Base-by-base conservation (phyloP, 2,113 vertebrate genomes). In the Thamnaconus septentrionalis region DNA sequence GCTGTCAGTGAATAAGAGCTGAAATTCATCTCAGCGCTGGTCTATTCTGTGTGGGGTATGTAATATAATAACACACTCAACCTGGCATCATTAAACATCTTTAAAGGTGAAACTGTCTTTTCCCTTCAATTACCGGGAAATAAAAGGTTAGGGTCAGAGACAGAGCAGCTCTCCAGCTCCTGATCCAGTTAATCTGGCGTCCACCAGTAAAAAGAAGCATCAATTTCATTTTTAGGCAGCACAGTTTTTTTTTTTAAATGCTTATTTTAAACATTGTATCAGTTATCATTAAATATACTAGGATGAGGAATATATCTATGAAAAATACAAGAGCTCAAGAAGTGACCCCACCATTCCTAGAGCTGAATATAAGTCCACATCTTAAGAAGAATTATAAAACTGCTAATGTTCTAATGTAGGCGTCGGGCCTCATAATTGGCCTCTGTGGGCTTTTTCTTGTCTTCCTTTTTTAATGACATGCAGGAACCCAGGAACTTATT, bases 351-450 rank as follows among this genome's bases (percentile, higher is more conserved):
- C 6, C 4, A 58, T 53, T 61, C 39, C 11, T 41, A 59, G 18
- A 31, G 18, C 18, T 31, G 18, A 31, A 31, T 31, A 31, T 31
- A 31, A 31, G 18, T 31, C 18, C 18, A 31, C 18, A 31, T 31
- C 18, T 31, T 31, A 31, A 31, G 18, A 31, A 31, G 18, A 31
- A 31, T 31, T 31, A 31, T 31, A 31, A 31, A 31, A 31, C 18
- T 31, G 18, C 2, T 31, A 31, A 31, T 31, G 18, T 31, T 31
- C 67, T 54, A 66, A 65, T 61, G 50, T 68, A 70, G 65, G 58
- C 51, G 58, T 31, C 18, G 51, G 67, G 44, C 50, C 39, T 61
- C 64, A 51, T 82, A 85, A 85, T 84, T 87, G 83, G 82, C 59
- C 68, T 82, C 79, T 60, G 46, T 61, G 75, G 79, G 66, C 48